These are phyloP conservation scores for Xyrichtys novacula DNA, from an alignment of 2,797 vertebrate genomes.

Conservation along the genomic window DNA sequence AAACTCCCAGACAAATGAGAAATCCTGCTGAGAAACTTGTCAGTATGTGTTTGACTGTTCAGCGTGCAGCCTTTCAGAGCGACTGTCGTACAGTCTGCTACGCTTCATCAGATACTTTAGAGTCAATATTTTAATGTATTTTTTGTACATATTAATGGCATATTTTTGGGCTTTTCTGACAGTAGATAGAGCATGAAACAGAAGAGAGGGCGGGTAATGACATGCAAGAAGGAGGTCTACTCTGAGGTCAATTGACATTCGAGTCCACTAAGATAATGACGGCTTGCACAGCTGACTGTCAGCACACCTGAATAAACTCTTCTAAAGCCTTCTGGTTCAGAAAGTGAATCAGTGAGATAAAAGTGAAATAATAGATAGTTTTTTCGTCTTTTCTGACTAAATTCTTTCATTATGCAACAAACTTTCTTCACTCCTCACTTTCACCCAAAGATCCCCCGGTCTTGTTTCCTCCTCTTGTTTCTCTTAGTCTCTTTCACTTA, in stretches of 20 bases:
- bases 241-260: too few relatives aligned
- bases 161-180: too few relatives aligned
- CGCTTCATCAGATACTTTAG: background rate
- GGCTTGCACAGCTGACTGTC: background rate
- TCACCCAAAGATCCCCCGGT: slow-evolving; percentile 11
- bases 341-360: background rate
- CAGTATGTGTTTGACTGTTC: slow-evolving; percentile 30
- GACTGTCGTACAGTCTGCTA: background rate
- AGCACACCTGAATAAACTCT: background rate
- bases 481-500: slow-evolving; percentile 32
- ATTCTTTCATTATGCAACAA: background rate
- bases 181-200: too few relatives aligned
- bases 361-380: background rate
- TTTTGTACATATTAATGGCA: too few relatives aligned
- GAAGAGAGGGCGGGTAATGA: too few relatives aligned
- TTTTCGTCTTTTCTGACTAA: background rate
- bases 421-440: slow-evolving; percentile 4
- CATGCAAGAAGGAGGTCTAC: too few relatives aligned
- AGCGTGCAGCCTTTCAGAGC: slow-evolving; percentile 15
- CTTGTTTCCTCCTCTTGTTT: slow-evolving; percentile 28
- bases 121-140: background rate
- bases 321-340: background rate
- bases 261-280: background rate
- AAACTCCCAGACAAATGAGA: slow-evolving; percentile 25
- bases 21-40: slow-evolving; percentile 23